Conservation (phyloP, 2,113 vertebrate species). For the Ptychochromis oligacanthus region DNA sequence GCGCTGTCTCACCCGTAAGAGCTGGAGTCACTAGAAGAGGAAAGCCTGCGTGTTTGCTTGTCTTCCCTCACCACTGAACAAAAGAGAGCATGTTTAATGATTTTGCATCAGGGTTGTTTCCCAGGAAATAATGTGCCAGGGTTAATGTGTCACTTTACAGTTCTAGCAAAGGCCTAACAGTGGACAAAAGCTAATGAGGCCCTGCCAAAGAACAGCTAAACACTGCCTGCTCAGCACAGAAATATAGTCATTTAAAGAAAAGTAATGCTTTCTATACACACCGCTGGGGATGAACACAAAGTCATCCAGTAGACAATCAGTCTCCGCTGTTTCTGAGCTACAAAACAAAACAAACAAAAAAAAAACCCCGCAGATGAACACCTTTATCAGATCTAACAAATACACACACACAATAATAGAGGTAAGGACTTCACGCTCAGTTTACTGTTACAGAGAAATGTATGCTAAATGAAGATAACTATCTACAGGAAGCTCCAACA, state of each 20-base stretch:
- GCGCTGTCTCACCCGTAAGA: conserved; percentile 44
- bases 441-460: neutral
- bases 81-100: conserved; percentile 44
- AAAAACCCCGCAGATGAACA: neutral
- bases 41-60: neutral
- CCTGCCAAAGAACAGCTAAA: neutral
- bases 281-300: conserved; percentile 69
- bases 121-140: neutral
- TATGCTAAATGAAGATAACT: neutral
- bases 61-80: conserved; percentile 52
- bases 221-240: neutral
- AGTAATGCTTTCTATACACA: conserved; percentile 15
- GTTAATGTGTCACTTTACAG: conserved; percentile 45
- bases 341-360: conserved; percentile 9
- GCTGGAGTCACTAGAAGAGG: neutral
- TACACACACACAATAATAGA: neutral
- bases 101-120: conserved; percentile 8
- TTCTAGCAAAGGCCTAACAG: conserved; percentile 1
- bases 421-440: fast-evolving
- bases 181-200: neutral
- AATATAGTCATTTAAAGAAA: neutral
- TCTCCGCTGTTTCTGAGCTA: conserved; percentile 63
- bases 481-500: neutral
- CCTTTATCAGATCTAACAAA: fast-evolving
- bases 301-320: conserved; percentile 63